Base-by-base conservation (phyloP, 2,113 vertebrate genomes). In the Tachuris rubrigastra region DNA sequence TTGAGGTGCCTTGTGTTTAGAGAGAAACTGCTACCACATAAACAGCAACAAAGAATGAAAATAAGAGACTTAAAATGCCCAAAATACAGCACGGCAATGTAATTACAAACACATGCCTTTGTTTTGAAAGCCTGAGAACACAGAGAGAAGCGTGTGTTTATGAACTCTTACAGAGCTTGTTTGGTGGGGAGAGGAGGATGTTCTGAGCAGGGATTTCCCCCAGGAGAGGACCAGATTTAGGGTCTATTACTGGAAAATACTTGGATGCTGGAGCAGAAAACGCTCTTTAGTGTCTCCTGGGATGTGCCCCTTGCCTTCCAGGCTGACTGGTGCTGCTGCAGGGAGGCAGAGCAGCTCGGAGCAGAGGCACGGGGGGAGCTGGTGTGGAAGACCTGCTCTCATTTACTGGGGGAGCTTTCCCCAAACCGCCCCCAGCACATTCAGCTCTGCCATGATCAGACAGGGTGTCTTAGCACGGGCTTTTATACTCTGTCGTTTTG, bases 361-460 rank as follows among this genome's bases (percentile, higher is more conserved):
- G 33, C 63, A 13, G n/a, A 44, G 52, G 44, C 12, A 5, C 42
- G 23, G 49, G 0, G 46, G 16, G 59, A 50, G 20, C 27, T 39
- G 10, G n/a, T 2, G 14, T 4, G 52, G 59, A 13, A 37, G 46
- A 33, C 42, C 2, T 0, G 3, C 46, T 69, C 35, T 59, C 2
- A 0, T 56, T 47, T 68, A 41, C 59, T 0, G 0, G 47, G 27
- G 41, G 14, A 78, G 55, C 37, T 72, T 71, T 60, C 12, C 74
- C 78, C 66, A 28, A 4, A 33, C 17, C 5, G 0, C 30, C 60
- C 25, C 17, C 10, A 63, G 52, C 13, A 0, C 0, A 0, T 19
- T 65, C 50, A 12, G 65, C 68, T 66, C 46, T 0, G 0, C n/a
- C 1, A 0, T 13, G 42, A n/a, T 24, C 66, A 65, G 31, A n/a